Evolutionary conservation across 2,113 vertebrate species (phyloP).

Genomic region (Otolemur garnettii): DNA sequence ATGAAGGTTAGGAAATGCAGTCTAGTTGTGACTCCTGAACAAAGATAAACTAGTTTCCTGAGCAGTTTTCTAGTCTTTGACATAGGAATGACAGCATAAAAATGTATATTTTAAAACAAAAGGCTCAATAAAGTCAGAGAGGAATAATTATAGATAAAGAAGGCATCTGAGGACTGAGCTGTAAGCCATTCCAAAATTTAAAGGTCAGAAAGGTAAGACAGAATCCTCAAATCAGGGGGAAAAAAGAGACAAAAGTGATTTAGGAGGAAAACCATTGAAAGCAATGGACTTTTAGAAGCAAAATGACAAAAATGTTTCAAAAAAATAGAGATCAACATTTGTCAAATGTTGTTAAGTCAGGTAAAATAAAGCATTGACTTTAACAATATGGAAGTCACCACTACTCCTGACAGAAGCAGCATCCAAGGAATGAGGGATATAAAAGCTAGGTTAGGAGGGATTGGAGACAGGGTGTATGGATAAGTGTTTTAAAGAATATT

Average conservation of each 20-base stretch:
- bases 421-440: background rate
- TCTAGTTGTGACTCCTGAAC: background rate
- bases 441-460: background rate
- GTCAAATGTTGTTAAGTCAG: background rate
- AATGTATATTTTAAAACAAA: slow-evolving; percentile 20
- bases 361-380: background rate
- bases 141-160: slow-evolving; percentile 1
- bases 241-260: background rate
- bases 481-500: background rate
- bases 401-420: background rate
- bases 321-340: background rate
- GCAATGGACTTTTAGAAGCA: background rate
- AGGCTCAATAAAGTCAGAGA: background rate
- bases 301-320: slow-evolving; percentile 13
- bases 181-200: background rate
- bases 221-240: slow-evolving; percentile 4
- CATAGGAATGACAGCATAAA: background rate
- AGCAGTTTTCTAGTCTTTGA: background rate
- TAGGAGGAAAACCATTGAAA: background rate
- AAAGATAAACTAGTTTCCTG: background rate
- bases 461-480: background rate
- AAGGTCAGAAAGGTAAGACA: slow-evolving; percentile 2
- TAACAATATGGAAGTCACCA: background rate
- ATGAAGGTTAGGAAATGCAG: background rate
- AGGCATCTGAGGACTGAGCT: background rate